Evolutionary conservation across 2,113 vertebrate species (phyloP).

Genomic region (Apaloderma vittatum): DNA sequence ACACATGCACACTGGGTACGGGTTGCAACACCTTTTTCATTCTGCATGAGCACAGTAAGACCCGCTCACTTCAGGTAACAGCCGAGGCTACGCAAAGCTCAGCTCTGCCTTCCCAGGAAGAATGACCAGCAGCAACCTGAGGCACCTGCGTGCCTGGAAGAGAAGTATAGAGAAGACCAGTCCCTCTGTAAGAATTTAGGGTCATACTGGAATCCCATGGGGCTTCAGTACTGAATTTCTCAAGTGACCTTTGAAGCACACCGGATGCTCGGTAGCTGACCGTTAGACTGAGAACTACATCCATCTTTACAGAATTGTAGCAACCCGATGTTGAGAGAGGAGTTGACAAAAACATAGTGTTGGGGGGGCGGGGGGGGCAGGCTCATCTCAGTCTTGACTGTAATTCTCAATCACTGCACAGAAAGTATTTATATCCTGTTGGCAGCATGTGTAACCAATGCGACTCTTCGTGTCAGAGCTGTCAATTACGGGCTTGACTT

Average conservation of each 20-base stretch:
- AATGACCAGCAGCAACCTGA: background rate
- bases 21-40: background rate
- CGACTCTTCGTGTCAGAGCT: slow-evolving; percentile 69
- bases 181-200: background rate
- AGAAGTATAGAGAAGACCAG: background rate
- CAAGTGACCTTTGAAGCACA: background rate
- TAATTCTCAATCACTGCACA: slow-evolving; percentile 65
- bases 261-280: background rate
- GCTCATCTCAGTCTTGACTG: background rate
- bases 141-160: background rate
- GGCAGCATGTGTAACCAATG: slow-evolving; percentile 72
- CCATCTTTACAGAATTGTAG: background rate
- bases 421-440: slow-evolving; percentile 73
- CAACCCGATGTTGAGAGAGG: background rate
- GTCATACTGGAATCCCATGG: background rate
- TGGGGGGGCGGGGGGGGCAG: background rate
- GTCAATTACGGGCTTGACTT: slow-evolving; percentile 73
- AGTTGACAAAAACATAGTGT: background rate
- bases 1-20: accelerated
- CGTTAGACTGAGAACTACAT: background rate
- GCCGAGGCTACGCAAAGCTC: background rate
- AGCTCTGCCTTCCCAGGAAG: background rate
- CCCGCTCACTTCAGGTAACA: background rate
- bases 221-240: background rate
- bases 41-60: background rate